phyloP scores from a whole-genome alignment of 2,888 invertebrate species.

The Fragum whitleyi region DNA sequence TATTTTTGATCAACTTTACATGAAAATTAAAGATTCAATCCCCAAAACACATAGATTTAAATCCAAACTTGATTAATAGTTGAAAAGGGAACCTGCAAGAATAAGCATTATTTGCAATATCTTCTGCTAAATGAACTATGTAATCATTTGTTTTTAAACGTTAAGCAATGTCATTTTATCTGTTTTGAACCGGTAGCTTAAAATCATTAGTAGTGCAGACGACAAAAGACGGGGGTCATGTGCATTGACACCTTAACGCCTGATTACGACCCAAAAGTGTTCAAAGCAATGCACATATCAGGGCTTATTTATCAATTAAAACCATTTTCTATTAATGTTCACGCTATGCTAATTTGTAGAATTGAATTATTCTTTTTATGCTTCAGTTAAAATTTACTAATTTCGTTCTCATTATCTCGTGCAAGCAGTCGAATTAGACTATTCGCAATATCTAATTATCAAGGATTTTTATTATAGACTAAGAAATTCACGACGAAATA shows the following conservation, averaged over 20 bases:
- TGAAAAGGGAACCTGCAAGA: neutral
- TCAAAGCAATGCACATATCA: conserved; percentile 27
- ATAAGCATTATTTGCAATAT: conserved; percentile 4
- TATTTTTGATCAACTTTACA: too few species aligned
- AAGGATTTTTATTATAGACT: too few species aligned
- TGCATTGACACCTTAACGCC: conserved; percentile 12
- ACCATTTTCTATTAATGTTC: neutral
- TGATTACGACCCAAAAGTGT: conserved; percentile 6
- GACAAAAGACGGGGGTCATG: conserved; percentile 18
- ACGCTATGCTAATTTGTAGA: neutral
- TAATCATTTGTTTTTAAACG: conserved; percentile 22
- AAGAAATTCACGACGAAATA: too few species aligned
- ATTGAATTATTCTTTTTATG: too few species aligned
- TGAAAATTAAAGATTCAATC: too few species aligned
- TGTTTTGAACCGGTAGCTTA: conserved; percentile 12
- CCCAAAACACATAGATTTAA: too few species aligned
- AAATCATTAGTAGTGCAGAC: conserved; percentile 29
- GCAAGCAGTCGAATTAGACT: too few species aligned
- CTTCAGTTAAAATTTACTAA: too few species aligned
- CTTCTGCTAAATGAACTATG: conserved; percentile 22
- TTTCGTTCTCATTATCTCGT: too few species aligned
- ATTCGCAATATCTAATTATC: too few species aligned
- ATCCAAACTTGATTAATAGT: too few species aligned
- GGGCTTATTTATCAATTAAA: conserved; percentile 8
- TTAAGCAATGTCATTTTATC: conserved; percentile 15